phyloP scores from a whole-genome alignment of 37 sponge, comb jelly and placozoan genomes.

The Axinella damicornis region DNA sequence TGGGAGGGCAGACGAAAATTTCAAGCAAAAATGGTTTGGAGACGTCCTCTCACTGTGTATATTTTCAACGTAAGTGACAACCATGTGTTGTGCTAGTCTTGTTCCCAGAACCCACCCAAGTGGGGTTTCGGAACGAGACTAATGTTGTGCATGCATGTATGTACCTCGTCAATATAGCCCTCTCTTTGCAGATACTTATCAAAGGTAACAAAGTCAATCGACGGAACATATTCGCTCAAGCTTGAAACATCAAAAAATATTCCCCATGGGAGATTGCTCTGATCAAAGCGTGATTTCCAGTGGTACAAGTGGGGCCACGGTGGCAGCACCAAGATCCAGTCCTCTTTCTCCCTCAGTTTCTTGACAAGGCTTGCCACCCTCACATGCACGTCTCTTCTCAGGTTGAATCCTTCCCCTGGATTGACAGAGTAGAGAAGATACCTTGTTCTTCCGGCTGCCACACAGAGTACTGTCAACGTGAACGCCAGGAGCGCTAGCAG shows the following conservation, averaged over 20 bases:
- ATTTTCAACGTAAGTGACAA: too few relatives aligned
- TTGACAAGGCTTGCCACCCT: slow-evolving; percentile 75
- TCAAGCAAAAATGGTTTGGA: too few relatives aligned
- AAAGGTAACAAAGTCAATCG: slow-evolving; percentile 86
- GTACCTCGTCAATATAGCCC: slow-evolving; percentile 68
- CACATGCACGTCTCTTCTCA: slow-evolving; percentile 92
- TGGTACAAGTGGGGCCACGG: slow-evolving; percentile 94
- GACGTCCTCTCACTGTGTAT: too few relatives aligned
- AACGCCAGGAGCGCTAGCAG: too few relatives aligned
- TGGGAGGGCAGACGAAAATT: too few relatives aligned
- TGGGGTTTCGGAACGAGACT: too few relatives aligned
- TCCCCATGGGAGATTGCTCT: slow-evolving; percentile 60
- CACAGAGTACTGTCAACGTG: too few relatives aligned
- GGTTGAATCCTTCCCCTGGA: slow-evolving; percentile 93
- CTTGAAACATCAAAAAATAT: slow-evolving; percentile 83
- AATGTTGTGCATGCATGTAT: too few relatives aligned
- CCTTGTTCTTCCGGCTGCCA: background rate
- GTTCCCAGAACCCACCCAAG: too few relatives aligned
- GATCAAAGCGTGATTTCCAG: slow-evolving; percentile 65
- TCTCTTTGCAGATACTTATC: slow-evolving; percentile 50
- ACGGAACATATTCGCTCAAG: slow-evolving; percentile 74
- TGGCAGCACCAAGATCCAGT: slow-evolving; percentile 91
- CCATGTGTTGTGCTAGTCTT: too few relatives aligned
- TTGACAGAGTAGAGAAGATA: slow-evolving; percentile 88
- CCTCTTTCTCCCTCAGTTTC: slow-evolving; percentile 35